Conservation (phyloP, 2,113 vertebrate species). For the Syngnathus floridae region DNA sequence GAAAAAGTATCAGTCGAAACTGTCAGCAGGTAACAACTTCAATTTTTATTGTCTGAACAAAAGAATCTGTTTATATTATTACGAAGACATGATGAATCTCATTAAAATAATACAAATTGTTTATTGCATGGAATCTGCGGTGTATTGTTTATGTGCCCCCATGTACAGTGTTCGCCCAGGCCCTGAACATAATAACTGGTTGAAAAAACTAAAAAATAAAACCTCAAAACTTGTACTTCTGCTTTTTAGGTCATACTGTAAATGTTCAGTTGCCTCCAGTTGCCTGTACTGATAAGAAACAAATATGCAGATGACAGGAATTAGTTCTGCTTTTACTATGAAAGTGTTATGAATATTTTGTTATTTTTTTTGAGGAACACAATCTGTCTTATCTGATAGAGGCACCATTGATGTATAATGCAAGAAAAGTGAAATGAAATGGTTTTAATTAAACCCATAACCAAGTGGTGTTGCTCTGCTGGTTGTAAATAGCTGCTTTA, state of each 20-base stretch:
- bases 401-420: constrained; percentile 34
- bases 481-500: constrained; percentile 26
- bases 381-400: constrained; percentile 30
- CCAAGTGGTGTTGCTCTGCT: constrained; percentile 26
- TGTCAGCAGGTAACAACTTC: too few relatives aligned
- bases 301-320: neutral
- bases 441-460: constrained; percentile 44
- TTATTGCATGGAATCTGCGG: neutral
- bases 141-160: neutral
- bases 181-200: neutral
- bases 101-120: neutral
- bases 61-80: too few relatives aligned
- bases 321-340: neutral
- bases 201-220: too few relatives aligned
- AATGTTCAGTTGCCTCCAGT: too few relatives aligned
- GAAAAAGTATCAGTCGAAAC: too few relatives aligned
- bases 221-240: neutral
- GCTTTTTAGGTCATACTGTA: neutral
- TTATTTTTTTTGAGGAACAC: neutral
- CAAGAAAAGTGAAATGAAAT: constrained; percentile 22
- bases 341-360: neutral
- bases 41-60: too few relatives aligned
- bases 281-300: too few relatives aligned
- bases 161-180: neutral
- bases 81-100: too few relatives aligned